Evolutionary conservation across 2,797 vertebrate species (phyloP), one percentile per base, ranked within the genome.

Genomic region (Caiman crocodilus): DNA sequence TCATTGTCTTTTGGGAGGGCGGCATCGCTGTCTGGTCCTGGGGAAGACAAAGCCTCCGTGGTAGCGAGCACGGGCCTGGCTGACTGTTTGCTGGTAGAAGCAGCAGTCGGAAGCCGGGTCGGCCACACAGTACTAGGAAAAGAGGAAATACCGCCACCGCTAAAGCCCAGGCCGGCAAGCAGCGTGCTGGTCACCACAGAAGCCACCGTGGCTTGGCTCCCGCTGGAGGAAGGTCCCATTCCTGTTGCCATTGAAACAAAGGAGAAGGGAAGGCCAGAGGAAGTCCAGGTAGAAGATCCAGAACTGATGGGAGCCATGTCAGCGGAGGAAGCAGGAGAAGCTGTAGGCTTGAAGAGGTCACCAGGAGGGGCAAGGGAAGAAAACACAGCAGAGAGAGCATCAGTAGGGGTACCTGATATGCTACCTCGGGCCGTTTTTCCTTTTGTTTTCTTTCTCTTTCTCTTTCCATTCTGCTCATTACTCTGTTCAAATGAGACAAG

Each of bases 231-330:
- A 0, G 99, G 99, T 9, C 99, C 98, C 84, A 99, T 99, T 77
- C 99, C 99, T 0, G 99, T 99, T 14, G 99, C 99, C 98, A 99
- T 99, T 73, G 99, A 99, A 78, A 99, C 99, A 1, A 99, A 99
- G 42, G 99, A 99, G 98, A 99, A 99, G 57, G 99, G 99, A 85
- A 99, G 98, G 85, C 99, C 99, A 0, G 99, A 99, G 88, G 99
- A 99, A 4, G 99, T 99, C 99, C 99, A 99, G 56, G 99, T 99
- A 58, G 99, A 99, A 32, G 99, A 99, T 65, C 99, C 99, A 0
- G 99, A 99, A 95, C 99, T 99, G 98, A 99, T 99, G 90, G 99
- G 99, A 81, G 99, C 99, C 99, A 99, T 99, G 97, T 99, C 99
- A 0, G 99, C 99, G 0, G 99, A 99, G 74, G 99, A 99, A 84